Evolutionary conservation across 1,140 invertebrate species (phyloP).

Genomic region (Calliphora vicina): DNA sequence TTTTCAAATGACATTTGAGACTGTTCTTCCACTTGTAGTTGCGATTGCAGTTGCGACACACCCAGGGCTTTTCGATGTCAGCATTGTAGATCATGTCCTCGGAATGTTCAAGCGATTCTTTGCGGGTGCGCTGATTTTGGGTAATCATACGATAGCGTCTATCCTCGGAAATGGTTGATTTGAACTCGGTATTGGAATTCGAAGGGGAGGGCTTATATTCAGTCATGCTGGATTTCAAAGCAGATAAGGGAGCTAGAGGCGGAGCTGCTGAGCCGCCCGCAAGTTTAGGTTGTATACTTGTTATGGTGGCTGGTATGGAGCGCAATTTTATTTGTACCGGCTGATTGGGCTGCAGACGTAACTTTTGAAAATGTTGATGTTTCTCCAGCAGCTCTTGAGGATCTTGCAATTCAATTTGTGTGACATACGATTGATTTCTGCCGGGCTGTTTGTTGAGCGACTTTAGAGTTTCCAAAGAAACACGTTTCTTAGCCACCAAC

Average conservation of each 20-base stretch:
- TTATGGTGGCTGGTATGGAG: constrained; percentile 58
- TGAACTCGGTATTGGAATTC: constrained; percentile 45
- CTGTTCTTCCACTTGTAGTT: constrained; percentile 63
- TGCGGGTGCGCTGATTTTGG: constrained; percentile 60
- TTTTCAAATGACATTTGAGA: constrained; percentile 64
- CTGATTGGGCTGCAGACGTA: constrained; percentile 57
- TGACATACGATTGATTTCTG: background rate
- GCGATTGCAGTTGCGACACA: constrained; percentile 60
- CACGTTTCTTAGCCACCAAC: constrained; percentile 20
- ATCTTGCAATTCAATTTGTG: constrained; percentile 43
- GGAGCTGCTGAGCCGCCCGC: background rate
- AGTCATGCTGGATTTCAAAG: background rate
- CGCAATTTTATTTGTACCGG: constrained; percentile 57
- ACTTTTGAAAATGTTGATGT: constrained; percentile 56
- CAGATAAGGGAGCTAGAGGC: background rate
- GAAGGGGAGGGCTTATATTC: constrained; percentile 37
- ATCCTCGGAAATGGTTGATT: constrained; percentile 57
- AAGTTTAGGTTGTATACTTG: constrained; percentile 36
- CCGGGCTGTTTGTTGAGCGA: background rate
- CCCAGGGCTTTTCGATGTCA: constrained; percentile 62
- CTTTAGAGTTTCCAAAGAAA: background rate
- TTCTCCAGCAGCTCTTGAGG: constrained; percentile 53
- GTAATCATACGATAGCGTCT: constrained; percentile 60
- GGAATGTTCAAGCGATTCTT: constrained; percentile 60
- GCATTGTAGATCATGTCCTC: constrained; percentile 62